Conservation (phyloP, 2,113 vertebrate genomes). For the Mustela lutreola region DNA sequence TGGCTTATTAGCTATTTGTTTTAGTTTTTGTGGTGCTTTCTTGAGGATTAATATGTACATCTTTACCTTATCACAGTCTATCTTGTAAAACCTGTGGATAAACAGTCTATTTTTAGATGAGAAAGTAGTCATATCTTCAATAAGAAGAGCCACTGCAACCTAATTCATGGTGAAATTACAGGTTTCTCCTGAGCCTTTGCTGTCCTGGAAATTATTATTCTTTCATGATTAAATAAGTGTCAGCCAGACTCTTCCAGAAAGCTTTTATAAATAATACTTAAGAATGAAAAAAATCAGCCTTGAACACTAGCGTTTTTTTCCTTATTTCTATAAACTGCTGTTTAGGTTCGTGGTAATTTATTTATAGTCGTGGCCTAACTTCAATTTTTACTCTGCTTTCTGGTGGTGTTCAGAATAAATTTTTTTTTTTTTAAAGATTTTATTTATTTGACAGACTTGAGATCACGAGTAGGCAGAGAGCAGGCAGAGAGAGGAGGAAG, state of each 20-base stretch:
- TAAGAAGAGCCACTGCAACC: not conserved
- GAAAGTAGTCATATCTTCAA: not conserved
- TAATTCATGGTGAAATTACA: not conserved
- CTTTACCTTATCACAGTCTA: not conserved
- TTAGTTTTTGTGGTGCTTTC: not conserved
- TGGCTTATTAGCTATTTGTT: not conserved
- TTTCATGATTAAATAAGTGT: not conserved
- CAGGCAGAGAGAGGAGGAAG: too few species aligned
- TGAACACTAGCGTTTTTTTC: not conserved
- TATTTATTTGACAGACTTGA: too few species aligned
- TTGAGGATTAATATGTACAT: not conserved
- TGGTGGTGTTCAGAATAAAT: not conserved
- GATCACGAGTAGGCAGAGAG: too few species aligned
- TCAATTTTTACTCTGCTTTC: conserved; percentile 40
- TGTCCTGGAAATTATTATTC: conserved; percentile 19
- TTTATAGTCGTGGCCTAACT: not conserved
- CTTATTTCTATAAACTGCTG: not conserved
- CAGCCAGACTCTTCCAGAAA: not conserved
- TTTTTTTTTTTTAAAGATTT: too few species aligned
- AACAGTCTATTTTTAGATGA: not conserved
- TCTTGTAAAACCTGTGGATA: not conserved
- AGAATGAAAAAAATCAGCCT: not conserved
- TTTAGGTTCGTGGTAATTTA: conserved; percentile 6
- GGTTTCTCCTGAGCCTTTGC: conserved; percentile 1
- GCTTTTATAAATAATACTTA: not conserved